Evolutionary conservation across 2,888 invertebrate genomes (phyloP).

Genomic region (Galerucella nymphaeae): DNA sequence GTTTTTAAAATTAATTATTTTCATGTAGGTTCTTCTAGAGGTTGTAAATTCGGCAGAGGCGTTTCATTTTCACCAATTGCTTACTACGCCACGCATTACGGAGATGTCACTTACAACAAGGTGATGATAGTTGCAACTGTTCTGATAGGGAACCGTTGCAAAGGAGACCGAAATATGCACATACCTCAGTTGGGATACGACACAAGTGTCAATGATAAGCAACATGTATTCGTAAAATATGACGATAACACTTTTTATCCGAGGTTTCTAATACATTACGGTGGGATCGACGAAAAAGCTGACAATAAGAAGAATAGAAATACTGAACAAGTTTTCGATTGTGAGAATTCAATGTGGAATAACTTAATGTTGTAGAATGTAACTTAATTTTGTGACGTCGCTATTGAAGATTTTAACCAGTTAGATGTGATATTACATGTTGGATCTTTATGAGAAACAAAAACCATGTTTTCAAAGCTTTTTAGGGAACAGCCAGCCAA

Average conservation of each 20-base stretch:
- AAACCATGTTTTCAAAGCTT: too few relatives aligned
- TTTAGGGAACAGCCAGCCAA: too few relatives aligned
- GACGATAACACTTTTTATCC: constrained; percentile 33
- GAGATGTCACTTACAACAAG: constrained; percentile 22
- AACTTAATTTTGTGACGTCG: too few relatives aligned
- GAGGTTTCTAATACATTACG: constrained; percentile 23
- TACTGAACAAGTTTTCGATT: background rate
- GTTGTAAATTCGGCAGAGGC: constrained; percentile 27
- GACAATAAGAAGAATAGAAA: background rate
- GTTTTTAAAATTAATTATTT: background rate
- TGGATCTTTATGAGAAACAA: too few relatives aligned
- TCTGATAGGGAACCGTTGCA: constrained; percentile 11
- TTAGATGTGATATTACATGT: too few relatives aligned
- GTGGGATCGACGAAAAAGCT: constrained; percentile 19
- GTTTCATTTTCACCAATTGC: constrained; percentile 16
- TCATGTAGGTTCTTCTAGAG: constrained; percentile 12
- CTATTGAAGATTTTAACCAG: too few relatives aligned
- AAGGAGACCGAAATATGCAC: background rate
- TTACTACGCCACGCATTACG: constrained; percentile 27
- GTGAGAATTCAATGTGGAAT: background rate
- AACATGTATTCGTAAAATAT: constrained; percentile 23
- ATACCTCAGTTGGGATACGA: constrained; percentile 16
- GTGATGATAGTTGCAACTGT: constrained; percentile 29
- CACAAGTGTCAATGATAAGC: constrained; percentile 12
- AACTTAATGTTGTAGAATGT: background rate